Evolutionary conservation across 2,888 invertebrate genomes (phyloP), one percentile per base, ranked within the genome.

Genomic region (Hirtodrosophila trivittata): DNA sequence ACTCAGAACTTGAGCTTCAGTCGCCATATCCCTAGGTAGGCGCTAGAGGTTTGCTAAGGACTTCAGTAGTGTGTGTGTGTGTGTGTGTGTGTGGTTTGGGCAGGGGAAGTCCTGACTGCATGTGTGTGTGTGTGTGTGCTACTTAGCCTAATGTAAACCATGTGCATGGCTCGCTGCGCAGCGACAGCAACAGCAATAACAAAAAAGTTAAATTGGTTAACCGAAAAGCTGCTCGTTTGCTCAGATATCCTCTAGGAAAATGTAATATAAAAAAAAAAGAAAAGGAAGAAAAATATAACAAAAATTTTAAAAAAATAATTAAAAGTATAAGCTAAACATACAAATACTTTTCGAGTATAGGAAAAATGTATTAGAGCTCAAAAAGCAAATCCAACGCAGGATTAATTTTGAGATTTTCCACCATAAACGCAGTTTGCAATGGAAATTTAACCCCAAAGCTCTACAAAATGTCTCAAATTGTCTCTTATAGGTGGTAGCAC

Each of bases 131-230:
- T n/a, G 37, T 60, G 45, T 81, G 77, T 67, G 83, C 86, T 82
- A 82, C 82, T 82, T 82, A 82, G 82, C 78, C 75, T 82, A 82
- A 82, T 82, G 82, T 82, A 78, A 87, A 69, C 66, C 87, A 57
- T 68, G 70, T 87, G 83, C 82, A 87, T 75, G 87, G 55, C 71
- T 87, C 83, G 86, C 73, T 82, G 82, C 77, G 60, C 81, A 60
- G 47, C 71, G 39, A 46, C 72, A 42, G 18, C 70, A 45, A 16
- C 42, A 75, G 42, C 56, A 78, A 58, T 63, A 72, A 47, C 78
- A 64, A 67, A 56, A 33, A 26, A 37, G 50, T 33, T 13, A 45
- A 16, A 9, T 13, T 5, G 9, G 12, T n/a, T 30, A 3, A 9
- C n/a, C n/a, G n/a, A 7, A 8, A 16, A 28, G 9, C 7, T 37